Conservation (phyloP, 2,797 vertebrate species). For the Spheniscus humboldti region DNA sequence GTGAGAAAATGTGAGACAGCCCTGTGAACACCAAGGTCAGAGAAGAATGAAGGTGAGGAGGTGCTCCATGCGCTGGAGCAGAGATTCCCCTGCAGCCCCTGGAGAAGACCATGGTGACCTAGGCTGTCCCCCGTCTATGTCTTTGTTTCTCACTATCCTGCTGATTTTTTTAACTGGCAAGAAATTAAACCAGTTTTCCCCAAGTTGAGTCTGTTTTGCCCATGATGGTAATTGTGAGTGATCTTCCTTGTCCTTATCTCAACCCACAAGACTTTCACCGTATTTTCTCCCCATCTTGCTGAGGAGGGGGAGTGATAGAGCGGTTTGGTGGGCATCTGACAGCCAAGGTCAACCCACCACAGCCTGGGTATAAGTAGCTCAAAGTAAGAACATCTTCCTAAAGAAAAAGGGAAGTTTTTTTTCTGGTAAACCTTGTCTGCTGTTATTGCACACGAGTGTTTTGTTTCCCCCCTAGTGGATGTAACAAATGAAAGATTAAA, state of each 20-base stretch:
- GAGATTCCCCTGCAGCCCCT: not conserved
- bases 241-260: not conserved
- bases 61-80: not conserved
- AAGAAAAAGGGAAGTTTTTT: not conserved
- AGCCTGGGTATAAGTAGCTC: not conserved
- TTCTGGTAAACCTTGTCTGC: not conserved
- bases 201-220: not conserved
- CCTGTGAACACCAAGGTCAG: not conserved
- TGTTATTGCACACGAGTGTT: not conserved
- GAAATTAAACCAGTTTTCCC: not conserved
- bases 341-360: not conserved
- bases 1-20: not conserved
- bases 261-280: not conserved
- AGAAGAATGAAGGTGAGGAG: fast-evolving
- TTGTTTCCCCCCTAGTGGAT: not conserved
- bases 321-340: fast-evolving
- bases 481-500: not conserved
- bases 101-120: not conserved
- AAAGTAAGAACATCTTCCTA: not conserved
- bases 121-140: fast-evolving
- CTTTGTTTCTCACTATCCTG: not conserved
- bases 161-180: not conserved
- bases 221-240: not conserved
- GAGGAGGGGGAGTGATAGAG: not conserved
- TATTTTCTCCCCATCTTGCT: not conserved